Conservation (phyloP, 1,140 invertebrate genomes). For the Telenomus remus region DNA sequence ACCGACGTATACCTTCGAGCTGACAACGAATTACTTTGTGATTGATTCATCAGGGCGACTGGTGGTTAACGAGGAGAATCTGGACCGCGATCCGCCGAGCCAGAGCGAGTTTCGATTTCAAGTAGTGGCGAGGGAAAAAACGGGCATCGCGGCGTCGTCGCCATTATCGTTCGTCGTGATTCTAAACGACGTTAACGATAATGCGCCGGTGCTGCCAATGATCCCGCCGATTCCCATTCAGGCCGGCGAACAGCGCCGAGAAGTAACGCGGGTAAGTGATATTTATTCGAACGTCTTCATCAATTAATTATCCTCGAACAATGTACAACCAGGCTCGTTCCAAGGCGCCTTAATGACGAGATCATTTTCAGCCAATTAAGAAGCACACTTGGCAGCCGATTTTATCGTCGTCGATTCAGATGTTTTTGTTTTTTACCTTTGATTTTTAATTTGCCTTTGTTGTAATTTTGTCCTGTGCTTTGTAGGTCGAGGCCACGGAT, state of each 20-base stretch:
- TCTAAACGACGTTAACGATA: conserved; percentile 89
- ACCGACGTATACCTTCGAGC: conserved; percentile 86
- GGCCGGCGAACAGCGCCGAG: conserved; percentile 85
- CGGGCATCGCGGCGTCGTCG: conserved; percentile 85
- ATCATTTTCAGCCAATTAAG: too few relatives aligned
- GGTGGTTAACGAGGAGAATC: conserved; percentile 86
- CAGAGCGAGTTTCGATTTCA: conserved; percentile 89
- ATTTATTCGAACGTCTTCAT: background rate
- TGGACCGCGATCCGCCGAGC: conserved; percentile 91
- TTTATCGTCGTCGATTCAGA: too few relatives aligned
- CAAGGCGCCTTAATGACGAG: too few relatives aligned
- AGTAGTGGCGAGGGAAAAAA: conserved; percentile 87
- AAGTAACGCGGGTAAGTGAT: conserved; percentile 81
- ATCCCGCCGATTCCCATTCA: conserved; percentile 85
- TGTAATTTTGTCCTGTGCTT: conserved; percentile 3
- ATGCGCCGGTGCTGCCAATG: conserved; percentile 85
- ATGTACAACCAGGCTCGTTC: too few relatives aligned
- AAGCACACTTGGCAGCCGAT: too few relatives aligned
- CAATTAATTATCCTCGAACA: too few relatives aligned
- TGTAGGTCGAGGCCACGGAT: conserved; percentile 85
- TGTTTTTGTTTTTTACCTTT: too few relatives aligned
- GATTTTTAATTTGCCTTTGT: too few relatives aligned
- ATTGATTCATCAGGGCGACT: conserved; percentile 84
- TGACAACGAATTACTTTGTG: conserved; percentile 89
- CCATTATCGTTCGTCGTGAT: conserved; percentile 86